Evolutionary conservation across 1,140 invertebrate species (phyloP).

Genomic region (Hormaphis cornu): DNA sequence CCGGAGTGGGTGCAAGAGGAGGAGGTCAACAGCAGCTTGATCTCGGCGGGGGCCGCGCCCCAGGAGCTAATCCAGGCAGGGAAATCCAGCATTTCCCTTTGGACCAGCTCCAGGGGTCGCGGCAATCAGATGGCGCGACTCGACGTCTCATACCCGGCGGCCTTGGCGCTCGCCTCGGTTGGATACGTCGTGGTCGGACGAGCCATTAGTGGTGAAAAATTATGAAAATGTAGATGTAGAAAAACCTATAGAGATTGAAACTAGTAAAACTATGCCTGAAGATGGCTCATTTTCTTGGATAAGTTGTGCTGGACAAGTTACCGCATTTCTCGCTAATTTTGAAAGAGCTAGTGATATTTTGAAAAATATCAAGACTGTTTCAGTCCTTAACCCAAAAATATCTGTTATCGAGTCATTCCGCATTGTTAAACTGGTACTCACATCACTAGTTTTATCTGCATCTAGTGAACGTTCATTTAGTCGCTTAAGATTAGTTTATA

Average conservation of each 20-base stretch:
- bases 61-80: too few relatives aligned
- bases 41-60: too few relatives aligned
- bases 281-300: constrained; percentile 2
- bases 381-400: constrained; percentile 12
- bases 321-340: neutral
- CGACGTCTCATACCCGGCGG: too few relatives aligned
- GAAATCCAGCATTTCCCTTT: too few relatives aligned
- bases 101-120: too few relatives aligned
- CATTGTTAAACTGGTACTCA: neutral
- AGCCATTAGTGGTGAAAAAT: neutral
- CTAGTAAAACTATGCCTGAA: constrained; percentile 5
- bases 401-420: neutral
- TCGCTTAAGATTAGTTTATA: constrained; percentile 14
- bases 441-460: constrained; percentile 5
- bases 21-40: too few relatives aligned
- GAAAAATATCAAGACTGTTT: constrained; percentile 3
- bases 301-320: constrained; percentile 7
- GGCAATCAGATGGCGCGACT: too few relatives aligned
- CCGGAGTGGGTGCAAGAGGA: too few relatives aligned
- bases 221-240: constrained; percentile 4
- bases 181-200: too few relatives aligned
- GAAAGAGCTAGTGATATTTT: constrained; percentile 1
- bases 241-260: neutral
- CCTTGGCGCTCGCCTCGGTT: too few relatives aligned
- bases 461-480: neutral